Conservation (phyloP, 2,888 invertebrate genomes). For the Norana najaformis region DNA sequence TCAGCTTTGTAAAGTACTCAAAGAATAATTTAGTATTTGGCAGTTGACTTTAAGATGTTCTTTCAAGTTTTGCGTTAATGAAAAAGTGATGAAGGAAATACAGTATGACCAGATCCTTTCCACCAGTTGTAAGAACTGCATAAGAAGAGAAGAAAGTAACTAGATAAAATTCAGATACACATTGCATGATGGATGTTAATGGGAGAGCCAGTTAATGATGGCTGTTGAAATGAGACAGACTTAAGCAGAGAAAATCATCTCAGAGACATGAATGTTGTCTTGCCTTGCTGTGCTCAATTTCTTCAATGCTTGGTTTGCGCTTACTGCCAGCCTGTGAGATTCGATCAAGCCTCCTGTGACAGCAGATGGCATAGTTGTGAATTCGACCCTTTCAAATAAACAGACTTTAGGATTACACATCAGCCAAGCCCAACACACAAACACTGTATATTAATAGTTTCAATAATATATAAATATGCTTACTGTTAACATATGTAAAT, state of each 20-base stretch:
- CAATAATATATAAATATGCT: no score
- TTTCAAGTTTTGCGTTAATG: no score
- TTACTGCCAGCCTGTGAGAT: conserved; percentile 84
- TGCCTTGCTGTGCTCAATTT: conserved; percentile 86
- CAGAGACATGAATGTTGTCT: background rate
- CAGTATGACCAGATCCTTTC: no score
- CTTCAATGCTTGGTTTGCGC: conserved; percentile 86
- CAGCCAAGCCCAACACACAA: background rate
- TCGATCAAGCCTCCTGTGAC: conserved; percentile 83
- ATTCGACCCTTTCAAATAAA: conserved; percentile 27
- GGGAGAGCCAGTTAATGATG: background rate
- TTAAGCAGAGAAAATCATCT: background rate
- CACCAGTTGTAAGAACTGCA: background rate
- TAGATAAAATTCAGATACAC: background rate
- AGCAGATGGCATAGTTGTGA: conserved; percentile 75
- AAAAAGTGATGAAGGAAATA: no score
- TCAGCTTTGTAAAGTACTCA: no score
- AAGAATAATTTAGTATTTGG: no score
- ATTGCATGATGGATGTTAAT: background rate
- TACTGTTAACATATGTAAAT: no score
- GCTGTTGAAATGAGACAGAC: background rate
- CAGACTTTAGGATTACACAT: background rate
- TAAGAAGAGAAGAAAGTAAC: background rate
- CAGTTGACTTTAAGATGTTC: background rate
- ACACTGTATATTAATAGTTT: background rate